These are phyloP conservation scores for Ptyas mucosa DNA, from an alignment of 2,113 vertebrate genomes.

Conservation along the genomic window DNA sequence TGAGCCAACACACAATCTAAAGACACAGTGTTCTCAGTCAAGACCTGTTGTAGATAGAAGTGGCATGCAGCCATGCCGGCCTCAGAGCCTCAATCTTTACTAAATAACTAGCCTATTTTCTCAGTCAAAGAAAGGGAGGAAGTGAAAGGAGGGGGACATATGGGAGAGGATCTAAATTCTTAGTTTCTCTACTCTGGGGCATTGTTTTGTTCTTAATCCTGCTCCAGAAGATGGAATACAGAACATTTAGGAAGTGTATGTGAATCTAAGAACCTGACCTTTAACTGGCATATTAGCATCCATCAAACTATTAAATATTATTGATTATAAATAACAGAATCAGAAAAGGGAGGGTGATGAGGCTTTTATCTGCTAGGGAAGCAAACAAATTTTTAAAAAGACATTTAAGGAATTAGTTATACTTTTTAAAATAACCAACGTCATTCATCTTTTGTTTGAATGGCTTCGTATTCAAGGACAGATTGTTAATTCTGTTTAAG, in stretches of 20 bases:
- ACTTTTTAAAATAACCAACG: not conserved
- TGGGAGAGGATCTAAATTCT: not conserved
- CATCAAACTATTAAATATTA: not conserved
- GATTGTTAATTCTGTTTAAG: not conserved
- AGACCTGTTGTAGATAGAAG: slow-evolving; percentile 45
- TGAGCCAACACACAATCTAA: slow-evolving; percentile 46
- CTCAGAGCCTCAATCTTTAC: slow-evolving; percentile 29
- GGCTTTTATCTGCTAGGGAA: not conserved
- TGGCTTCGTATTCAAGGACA: not conserved
- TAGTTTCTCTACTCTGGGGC: not conserved
- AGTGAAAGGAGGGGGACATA: slow-evolving; percentile 11
- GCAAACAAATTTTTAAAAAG: not conserved
- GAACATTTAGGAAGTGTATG: rapidly evolving
- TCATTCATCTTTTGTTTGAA: slow-evolving; percentile 18
- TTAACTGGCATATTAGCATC: not conserved
- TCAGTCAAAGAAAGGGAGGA: slow-evolving; percentile 34
- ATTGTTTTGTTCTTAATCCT: not conserved
- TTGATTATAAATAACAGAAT: not conserved
- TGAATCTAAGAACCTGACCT: not conserved
- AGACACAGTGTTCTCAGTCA: slow-evolving; percentile 52
- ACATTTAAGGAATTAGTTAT: slow-evolving; percentile 7
- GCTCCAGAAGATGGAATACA: not conserved
- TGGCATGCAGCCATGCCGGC: slow-evolving; percentile 40
- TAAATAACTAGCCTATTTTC: slow-evolving; percentile 51
- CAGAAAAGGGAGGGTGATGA: not conserved